phyloP scores from a whole-genome alignment of 53 echinoderm and acorn worm species.

The Pentamera pediparva region DNA sequence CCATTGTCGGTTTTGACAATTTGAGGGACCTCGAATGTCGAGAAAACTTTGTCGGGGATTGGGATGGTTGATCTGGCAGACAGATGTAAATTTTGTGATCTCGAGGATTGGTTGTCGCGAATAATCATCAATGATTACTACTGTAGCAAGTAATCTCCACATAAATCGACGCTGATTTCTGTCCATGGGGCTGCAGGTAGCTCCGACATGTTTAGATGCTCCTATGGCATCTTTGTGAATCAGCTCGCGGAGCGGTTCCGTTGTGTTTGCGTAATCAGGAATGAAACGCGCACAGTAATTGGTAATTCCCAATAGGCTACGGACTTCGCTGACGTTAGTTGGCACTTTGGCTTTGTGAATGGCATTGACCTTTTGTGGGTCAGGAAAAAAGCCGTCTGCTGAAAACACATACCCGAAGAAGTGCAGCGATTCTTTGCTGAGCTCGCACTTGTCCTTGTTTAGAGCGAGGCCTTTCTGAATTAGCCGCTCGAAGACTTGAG shows the following conservation, averaged over 20 bases:
- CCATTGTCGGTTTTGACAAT: constrained; percentile 59
- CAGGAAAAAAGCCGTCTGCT: constrained; percentile 12
- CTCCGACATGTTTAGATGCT: constrained; percentile 5
- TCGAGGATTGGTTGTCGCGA: constrained; percentile 42
- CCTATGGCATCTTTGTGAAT: constrained; percentile 16
- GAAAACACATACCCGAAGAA: constrained; percentile 30
- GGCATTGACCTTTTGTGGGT: constrained; percentile 25
- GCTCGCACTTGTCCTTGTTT: constrained; percentile 33
- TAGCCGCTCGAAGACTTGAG: constrained; percentile 29
- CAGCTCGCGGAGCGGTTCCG: background rate
- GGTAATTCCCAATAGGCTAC: constrained; percentile 19
- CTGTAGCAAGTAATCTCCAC: background rate
- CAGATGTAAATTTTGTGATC: constrained; percentile 32
- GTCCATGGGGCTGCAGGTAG: background rate
- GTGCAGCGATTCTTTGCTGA: background rate
- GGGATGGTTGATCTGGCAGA: constrained; percentile 48
- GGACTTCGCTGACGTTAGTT: constrained; percentile 18
- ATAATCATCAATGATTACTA: constrained; percentile 34
- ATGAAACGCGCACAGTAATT: constrained; percentile 20
- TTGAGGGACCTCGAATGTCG: constrained; percentile 55
- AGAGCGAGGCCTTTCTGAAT: constrained; percentile 34
- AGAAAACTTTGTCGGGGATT: constrained; percentile 52
- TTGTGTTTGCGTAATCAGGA: background rate
- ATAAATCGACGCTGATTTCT: background rate
- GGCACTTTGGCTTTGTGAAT: background rate